Conservation (phyloP, 1,140 invertebrate genomes). For the Andrena cerasifolii region DNA sequence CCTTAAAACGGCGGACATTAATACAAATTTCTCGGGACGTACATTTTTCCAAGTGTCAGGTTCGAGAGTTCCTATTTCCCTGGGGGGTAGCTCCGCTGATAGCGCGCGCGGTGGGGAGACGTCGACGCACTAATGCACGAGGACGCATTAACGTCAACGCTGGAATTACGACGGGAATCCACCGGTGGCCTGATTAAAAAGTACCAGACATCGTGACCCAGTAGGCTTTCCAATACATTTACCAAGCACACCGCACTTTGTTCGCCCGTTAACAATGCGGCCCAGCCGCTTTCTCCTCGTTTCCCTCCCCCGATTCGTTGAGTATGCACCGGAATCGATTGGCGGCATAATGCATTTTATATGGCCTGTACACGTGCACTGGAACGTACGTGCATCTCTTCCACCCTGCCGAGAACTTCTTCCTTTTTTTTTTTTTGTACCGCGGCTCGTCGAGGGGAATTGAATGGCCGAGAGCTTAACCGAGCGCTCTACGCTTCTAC, state of each 20-base stretch:
- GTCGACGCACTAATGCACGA: slow-evolving; percentile 26
- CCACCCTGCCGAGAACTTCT: background rate
- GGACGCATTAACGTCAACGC: slow-evolving; percentile 5
- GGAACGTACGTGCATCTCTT: background rate
- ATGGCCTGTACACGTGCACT: background rate
- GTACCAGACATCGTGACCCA: slow-evolving; percentile 43
- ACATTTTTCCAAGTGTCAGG: background rate
- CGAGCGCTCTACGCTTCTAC: background rate
- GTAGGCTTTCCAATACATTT: slow-evolving; percentile 29
- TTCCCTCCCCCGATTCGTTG: background rate
- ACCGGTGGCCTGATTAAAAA: slow-evolving; percentile 37
- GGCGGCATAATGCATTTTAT: slow-evolving; percentile 20
- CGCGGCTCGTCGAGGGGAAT: background rate
- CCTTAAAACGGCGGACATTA: background rate
- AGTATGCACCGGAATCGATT: slow-evolving; percentile 16
- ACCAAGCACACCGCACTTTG: slow-evolving; percentile 25
- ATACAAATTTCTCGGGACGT: background rate
- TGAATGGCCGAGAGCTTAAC: background rate
- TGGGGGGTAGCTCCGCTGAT: background rate
- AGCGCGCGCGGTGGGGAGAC: slow-evolving; percentile 2
- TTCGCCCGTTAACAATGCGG: slow-evolving; percentile 30
- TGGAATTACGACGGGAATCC: slow-evolving; percentile 29
- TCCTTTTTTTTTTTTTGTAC: too few species aligned
- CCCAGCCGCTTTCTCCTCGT: background rate
- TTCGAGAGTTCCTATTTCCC: slow-evolving; percentile 1